phyloP scores from a whole-genome alignment of 1,140 invertebrate genomes.

The Polyergus mexicanus region DNA sequence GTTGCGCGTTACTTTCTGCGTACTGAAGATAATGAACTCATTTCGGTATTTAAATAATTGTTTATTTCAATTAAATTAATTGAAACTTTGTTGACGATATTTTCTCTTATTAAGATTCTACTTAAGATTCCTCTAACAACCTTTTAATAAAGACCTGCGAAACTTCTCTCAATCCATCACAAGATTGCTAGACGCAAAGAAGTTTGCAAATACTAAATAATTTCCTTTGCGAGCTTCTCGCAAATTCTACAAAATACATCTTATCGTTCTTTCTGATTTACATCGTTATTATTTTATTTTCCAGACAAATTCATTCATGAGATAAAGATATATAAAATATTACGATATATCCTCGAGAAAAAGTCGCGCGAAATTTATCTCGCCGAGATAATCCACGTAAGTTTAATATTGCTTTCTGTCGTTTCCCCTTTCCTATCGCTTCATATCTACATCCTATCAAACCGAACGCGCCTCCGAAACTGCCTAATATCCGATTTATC shows the following conservation, averaged over 20 bases:
- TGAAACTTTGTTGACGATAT: not conserved
- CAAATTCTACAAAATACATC: not conserved
- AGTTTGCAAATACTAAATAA: slow-evolving; percentile 36
- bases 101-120: not conserved
- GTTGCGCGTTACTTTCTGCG: not conserved
- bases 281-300: not conserved
- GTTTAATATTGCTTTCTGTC: slow-evolving; percentile 40
- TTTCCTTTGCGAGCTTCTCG: not conserved
- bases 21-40: slow-evolving; percentile 11
- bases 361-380: slow-evolving; percentile 7
- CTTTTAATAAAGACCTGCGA: slow-evolving; percentile 9
- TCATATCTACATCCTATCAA: slow-evolving; percentile 17
- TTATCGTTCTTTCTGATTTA: not conserved
- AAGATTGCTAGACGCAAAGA: not conserved
- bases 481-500: slow-evolving; percentile 59
- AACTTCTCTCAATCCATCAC: slow-evolving; percentile 6
- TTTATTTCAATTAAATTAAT: slow-evolving; percentile 35
- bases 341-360: not conserved
- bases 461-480: not conserved
- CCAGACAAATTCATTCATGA: not conserved
- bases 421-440: slow-evolving; percentile 17
- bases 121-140: not conserved
- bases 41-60: slow-evolving; percentile 22
- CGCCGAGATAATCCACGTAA: slow-evolving; percentile 7
- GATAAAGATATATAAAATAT: not conserved